Percentiles rank a stretch among this genome's conserved stretches.
These are phyloP conservation scores for Steatornis caripensis DNA, from an alignment of 2,113 vertebrate genomes.

Conservation along the genomic window DNA sequence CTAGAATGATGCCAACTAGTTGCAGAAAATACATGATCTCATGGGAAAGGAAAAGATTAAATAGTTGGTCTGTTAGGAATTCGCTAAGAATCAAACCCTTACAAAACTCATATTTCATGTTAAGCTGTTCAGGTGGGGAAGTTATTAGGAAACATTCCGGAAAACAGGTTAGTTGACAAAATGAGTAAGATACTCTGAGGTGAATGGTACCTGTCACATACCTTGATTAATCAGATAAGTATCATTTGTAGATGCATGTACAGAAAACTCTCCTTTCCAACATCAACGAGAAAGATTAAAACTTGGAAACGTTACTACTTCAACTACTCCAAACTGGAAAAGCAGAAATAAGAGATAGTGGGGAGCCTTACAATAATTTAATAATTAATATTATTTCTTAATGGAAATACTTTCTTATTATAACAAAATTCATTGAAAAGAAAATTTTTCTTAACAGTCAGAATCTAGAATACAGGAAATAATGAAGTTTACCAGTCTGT, in stretches of 20 bases:
- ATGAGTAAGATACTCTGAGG: not conserved
- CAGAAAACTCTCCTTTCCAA: not conserved
- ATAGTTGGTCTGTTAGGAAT: not conserved
- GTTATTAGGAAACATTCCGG: not conserved
- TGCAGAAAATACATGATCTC: not conserved
- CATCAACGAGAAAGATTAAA: not conserved
- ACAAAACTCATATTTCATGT: not conserved
- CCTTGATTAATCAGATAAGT: not conserved
- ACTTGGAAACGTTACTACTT: not conserved
- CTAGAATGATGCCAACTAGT: not conserved
- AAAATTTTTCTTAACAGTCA: not conserved
- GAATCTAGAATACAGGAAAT: not conserved
- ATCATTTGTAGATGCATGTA: not conserved
- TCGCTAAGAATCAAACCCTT: not conserved
- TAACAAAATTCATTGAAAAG: not conserved
- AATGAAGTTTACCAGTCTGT: not conserved
- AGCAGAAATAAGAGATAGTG: not conserved
- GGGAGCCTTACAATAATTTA: not conserved
- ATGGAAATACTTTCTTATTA: not conserved
- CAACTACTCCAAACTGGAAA: not conserved
- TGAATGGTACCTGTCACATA: not conserved
- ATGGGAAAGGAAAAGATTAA: not conserved
- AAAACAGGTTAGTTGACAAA: not conserved
- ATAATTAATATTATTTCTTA: not conserved
- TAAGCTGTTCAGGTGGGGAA: not conserved